phyloP scores from a whole-genome alignment of 2,113 vertebrate genomes.

The Struthio camelus region DNA sequence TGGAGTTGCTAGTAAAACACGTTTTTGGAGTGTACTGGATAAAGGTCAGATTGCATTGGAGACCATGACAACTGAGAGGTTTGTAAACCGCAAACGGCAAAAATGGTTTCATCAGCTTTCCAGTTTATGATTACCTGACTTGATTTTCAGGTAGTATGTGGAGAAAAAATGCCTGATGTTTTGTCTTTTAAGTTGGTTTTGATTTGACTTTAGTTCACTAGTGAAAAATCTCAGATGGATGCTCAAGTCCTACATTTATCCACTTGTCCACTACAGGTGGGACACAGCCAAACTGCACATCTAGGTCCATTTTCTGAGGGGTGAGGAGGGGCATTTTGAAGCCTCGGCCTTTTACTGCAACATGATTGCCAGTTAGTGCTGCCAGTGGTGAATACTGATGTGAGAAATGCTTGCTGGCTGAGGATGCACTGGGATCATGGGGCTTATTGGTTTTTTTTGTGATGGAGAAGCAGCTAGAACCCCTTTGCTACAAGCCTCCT shows the following conservation, averaged over 20 bases:
- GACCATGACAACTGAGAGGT: background rate
- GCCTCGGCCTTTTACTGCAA: background rate
- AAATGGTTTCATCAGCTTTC: background rate
- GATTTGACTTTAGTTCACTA: background rate
- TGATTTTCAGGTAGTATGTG: background rate
- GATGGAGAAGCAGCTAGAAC: background rate
- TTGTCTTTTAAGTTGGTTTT: background rate
- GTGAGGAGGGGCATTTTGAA: background rate
- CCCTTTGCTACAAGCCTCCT: background rate
- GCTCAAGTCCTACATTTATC: background rate
- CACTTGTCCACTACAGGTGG: background rate
- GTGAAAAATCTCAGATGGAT: background rate
- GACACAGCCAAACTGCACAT: background rate
- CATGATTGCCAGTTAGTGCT: background rate
- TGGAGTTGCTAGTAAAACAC: background rate
- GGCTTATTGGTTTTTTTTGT: background rate
- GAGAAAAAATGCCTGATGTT: background rate
- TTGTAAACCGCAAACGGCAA: background rate
- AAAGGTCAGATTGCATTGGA: background rate
- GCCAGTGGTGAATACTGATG: background rate
- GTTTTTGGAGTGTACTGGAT: background rate
- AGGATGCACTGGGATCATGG: background rate
- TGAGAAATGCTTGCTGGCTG: background rate
- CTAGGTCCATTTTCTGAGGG: background rate
- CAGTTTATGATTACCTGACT: background rate